Percentiles rank a stretch among this genome's conserved stretches.
phyloP scores from a whole-genome alignment of 2,113 vertebrate species.

The Tachuris rubrigastra region DNA sequence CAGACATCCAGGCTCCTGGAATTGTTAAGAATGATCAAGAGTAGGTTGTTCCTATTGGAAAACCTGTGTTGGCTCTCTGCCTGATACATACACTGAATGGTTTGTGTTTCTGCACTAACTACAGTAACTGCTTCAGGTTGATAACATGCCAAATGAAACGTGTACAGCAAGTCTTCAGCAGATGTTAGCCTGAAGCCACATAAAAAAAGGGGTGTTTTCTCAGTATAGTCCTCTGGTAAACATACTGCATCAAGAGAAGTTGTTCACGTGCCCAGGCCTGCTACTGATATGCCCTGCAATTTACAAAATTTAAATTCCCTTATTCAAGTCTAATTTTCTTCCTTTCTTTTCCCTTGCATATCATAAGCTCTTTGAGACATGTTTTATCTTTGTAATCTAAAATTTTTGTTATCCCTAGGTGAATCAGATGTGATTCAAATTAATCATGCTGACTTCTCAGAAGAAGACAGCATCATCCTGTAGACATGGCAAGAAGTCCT shows the following conservation, averaged over 20 bases:
- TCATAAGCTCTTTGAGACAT: not conserved
- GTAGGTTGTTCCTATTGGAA: not conserved
- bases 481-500: not conserved
- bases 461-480: not conserved
- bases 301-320: not conserved
- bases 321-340: not conserved
- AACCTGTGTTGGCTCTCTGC: not conserved
- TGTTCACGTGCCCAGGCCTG: not conserved
- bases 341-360: not conserved
- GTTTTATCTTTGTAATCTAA: not conserved
- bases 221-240: not conserved
- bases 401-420: not conserved
- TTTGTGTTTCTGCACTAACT: not conserved
- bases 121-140: not conserved
- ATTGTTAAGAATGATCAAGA: not conserved
- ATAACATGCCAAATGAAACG: not conserved
- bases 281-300: not conserved
- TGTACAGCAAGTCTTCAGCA: not conserved
- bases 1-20: not conserved
- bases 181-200: not conserved
- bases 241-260: not conserved
- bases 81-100: rapidly evolving
- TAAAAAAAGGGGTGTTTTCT: not conserved
- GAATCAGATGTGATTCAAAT: not conserved
- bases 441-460: not conserved